Percentiles rank a stretch among this genome's conserved stretches.
These are phyloP conservation scores for Lochmaea capreae DNA, from an alignment of 2,888 invertebrate genomes.

Conservation along the genomic window DNA sequence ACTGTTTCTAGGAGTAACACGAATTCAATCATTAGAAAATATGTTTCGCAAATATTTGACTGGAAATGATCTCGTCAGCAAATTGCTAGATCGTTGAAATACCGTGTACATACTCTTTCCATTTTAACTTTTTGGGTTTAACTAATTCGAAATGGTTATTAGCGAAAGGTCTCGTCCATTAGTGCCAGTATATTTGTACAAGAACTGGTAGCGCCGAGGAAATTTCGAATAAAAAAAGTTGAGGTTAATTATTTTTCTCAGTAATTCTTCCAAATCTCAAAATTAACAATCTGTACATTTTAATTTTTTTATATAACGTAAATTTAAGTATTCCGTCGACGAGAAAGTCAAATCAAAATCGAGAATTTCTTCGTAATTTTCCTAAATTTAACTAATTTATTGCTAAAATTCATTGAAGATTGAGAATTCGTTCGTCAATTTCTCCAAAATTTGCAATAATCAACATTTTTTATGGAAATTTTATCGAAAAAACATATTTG, in stretches of 20 bases:
- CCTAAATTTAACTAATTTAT: too few species aligned
- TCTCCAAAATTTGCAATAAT: too few species aligned
- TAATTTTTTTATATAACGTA: too few species aligned
- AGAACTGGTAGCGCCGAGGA: background rate
- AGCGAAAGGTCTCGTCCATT: background rate
- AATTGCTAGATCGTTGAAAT: background rate
- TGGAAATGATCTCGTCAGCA: constrained; percentile 31
- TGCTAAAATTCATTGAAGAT: too few species aligned
- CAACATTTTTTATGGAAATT: too few species aligned
- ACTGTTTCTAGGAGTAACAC: background rate
- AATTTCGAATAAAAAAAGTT: background rate
- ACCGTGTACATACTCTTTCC: constrained; percentile 2
- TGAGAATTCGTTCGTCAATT: too few species aligned
- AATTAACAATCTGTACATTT: too few species aligned
- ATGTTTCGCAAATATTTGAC: constrained; percentile 34
- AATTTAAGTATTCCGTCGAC: too few species aligned
- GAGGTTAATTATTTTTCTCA: too few species aligned
- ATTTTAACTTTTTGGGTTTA: background rate
- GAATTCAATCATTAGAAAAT: constrained; percentile 35
- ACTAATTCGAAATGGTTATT: background rate
- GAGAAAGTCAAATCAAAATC: too few species aligned
- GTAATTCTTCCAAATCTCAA: background rate
- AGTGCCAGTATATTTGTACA: background rate
- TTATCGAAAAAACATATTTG: too few species aligned
- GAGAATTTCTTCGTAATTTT: too few species aligned